A percentile compares a stretch with the other conserved stretches of the same genome.
Conservation (phyloP, 2,888 invertebrate genomes). For the Chloroclystis v-ata region DNA sequence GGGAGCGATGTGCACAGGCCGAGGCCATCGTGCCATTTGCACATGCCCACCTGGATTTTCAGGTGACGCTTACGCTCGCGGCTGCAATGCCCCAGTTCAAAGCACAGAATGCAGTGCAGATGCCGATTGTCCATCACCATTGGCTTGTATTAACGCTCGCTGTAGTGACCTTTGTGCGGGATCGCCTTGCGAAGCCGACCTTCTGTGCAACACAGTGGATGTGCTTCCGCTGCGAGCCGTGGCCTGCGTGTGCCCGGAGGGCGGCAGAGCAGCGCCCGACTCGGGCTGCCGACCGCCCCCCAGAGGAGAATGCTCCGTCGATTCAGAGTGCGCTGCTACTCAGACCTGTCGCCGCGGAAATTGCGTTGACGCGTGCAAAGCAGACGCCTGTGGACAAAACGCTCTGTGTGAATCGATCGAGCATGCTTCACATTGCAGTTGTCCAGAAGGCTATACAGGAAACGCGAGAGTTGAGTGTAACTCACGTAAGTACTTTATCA, state of each 20-base stretch:
- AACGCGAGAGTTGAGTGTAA: slow-evolving; percentile 88
- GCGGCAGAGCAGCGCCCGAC: slow-evolving; percentile 84
- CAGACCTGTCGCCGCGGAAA: slow-evolving; percentile 86
- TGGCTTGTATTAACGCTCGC: slow-evolving; percentile 86
- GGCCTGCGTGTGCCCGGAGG: slow-evolving; percentile 91
- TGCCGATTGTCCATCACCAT: slow-evolving; percentile 84
- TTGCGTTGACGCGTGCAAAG: slow-evolving; percentile 88
- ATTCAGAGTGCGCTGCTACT: slow-evolving; percentile 85
- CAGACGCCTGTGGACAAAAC: slow-evolving; percentile 88
- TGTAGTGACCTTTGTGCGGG: slow-evolving; percentile 89
- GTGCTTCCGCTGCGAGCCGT: slow-evolving; percentile 89
- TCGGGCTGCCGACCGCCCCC: slow-evolving; percentile 83
- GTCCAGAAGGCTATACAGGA: slow-evolving; percentile 86
- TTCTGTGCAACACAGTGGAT: slow-evolving; percentile 88
- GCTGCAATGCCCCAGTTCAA: slow-evolving; percentile 54
- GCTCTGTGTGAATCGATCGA: slow-evolving; percentile 87
- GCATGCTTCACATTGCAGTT: slow-evolving; percentile 87
- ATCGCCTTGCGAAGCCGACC: slow-evolving; percentile 85
- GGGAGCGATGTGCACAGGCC: slow-evolving; percentile 85
- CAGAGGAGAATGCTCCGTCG: slow-evolving; percentile 81
- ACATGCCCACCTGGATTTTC: slow-evolving; percentile 84
- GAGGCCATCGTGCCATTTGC: slow-evolving; percentile 87
- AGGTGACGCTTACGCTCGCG: slow-evolving; percentile 86
- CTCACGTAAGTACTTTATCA: slow-evolving; percentile 55
- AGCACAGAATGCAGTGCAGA: slow-evolving; percentile 84